These are phyloP conservation scores for Hofmannophila pseudospretella DNA, from an alignment of 2,888 invertebrate species.

Conservation along the genomic window DNA sequence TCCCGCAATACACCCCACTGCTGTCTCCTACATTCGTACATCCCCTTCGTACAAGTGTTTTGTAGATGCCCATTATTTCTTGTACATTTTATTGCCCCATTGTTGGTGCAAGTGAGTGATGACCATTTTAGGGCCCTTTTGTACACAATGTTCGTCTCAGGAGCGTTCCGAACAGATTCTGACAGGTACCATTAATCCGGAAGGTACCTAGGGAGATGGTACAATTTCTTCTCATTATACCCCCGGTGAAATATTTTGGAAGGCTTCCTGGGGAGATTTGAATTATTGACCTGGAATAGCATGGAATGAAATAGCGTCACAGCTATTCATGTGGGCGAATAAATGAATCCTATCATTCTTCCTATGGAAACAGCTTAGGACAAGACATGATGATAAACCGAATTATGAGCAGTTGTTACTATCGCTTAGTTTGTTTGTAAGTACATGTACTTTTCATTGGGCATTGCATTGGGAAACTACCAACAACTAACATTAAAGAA, in stretches of 20 bases:
- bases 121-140: constrained; percentile 31
- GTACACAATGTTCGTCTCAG: constrained; percentile 32
- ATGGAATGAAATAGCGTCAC: too few species aligned
- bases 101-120: constrained; percentile 51
- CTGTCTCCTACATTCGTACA: constrained; percentile 21
- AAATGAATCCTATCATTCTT: too few species aligned
- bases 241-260: constrained; percentile 8
- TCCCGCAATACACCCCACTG: neutral
- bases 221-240: constrained; percentile 25
- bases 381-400: too few species aligned
- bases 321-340: too few species aligned
- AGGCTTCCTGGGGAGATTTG: neutral
- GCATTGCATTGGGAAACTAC: too few species aligned
- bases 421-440: too few species aligned
- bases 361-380: too few species aligned
- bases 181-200: constrained; percentile 58
- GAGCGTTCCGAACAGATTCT: constrained; percentile 41
- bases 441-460: too few species aligned
- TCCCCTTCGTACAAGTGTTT: too few species aligned
- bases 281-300: neutral
- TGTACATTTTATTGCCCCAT: constrained; percentile 57
- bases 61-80: constrained; percentile 24
- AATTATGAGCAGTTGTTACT: too few species aligned
- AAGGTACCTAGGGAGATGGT: constrained; percentile 22
- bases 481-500: too few species aligned